Percentiles rank a stretch among this genome's conserved stretches.
These are phyloP conservation scores for Phaethornis superciliosus DNA, from an alignment of 2,113 vertebrate genomes.

Conservation along the genomic window DNA sequence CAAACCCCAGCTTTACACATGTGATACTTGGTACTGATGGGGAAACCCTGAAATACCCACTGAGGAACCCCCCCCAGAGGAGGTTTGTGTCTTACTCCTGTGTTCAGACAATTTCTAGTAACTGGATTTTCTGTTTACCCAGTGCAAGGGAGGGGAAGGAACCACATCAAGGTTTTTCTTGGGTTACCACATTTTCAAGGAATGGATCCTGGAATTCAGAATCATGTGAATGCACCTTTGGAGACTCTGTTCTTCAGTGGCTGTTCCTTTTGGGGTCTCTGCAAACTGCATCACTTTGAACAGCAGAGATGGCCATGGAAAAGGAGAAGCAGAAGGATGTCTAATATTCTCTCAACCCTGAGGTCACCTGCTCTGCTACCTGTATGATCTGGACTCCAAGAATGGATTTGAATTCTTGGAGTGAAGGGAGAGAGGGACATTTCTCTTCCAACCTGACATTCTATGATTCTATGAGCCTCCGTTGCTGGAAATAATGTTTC, in stretches of 20 bases:
- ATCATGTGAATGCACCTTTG: neutral
- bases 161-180: neutral
- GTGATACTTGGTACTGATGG: accelerated
- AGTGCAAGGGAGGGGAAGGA: neutral
- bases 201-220: neutral
- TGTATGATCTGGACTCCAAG: neutral
- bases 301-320: neutral
- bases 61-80: neutral
- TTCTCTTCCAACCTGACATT: neutral
- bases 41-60: neutral
- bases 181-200: neutral
- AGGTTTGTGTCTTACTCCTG: neutral
- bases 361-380: neutral
- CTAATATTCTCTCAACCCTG: neutral
- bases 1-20: neutral
- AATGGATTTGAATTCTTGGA: neutral
- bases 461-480: neutral
- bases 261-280: neutral
- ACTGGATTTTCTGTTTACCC: neutral
- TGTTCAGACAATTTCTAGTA: neutral
- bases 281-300: neutral
- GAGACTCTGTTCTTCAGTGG: neutral
- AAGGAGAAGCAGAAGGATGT: neutral
- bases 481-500: neutral
- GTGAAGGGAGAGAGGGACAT: neutral